Conservation (phyloP, 2,888 invertebrate genomes). For the Lissocephala sabroskyi region DNA sequence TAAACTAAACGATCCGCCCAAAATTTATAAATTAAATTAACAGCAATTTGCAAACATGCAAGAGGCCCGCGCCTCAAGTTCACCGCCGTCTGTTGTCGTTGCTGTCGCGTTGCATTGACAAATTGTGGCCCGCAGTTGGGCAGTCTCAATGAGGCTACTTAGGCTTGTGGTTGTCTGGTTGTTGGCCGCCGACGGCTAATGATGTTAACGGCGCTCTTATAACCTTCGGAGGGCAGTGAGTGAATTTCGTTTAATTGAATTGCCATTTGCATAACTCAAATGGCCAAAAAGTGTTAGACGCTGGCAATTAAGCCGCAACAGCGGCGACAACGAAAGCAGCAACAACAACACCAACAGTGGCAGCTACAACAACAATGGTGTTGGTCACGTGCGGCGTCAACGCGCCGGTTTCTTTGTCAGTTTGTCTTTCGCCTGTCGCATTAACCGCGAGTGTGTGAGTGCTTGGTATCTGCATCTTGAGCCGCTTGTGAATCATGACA, state of each 20-base stretch:
- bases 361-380: constrained; percentile 30
- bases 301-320: constrained; percentile 15
- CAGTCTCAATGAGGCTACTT: background rate
- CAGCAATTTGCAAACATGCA: constrained; percentile 34
- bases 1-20: background rate
- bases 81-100: too few relatives aligned
- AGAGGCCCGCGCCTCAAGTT: constrained; percentile 41
- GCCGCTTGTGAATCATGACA: constrained; percentile 47
- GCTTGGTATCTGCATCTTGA: constrained; percentile 21
- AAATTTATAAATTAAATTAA: constrained; percentile 22
- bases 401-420: background rate
- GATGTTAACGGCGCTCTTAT: constrained; percentile 34
- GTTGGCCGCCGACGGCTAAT: too few relatives aligned
- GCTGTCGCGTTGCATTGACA: constrained; percentile 36
- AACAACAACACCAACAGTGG: constrained; percentile 15
- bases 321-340: constrained; percentile 14
- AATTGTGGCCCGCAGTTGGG: constrained; percentile 15
- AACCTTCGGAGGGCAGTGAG: constrained; percentile 38
- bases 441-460: too few relatives aligned
- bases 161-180: constrained; percentile 17
- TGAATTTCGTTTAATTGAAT: constrained; percentile 54
- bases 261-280: constrained; percentile 52
- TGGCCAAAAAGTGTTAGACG: constrained; percentile 6
- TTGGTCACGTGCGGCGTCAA: constrained; percentile 41
- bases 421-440: constrained; percentile 33